Evolutionary conservation across 2,888 invertebrate genomes (phyloP).

Genomic region (Abscondita cerata): DNA sequence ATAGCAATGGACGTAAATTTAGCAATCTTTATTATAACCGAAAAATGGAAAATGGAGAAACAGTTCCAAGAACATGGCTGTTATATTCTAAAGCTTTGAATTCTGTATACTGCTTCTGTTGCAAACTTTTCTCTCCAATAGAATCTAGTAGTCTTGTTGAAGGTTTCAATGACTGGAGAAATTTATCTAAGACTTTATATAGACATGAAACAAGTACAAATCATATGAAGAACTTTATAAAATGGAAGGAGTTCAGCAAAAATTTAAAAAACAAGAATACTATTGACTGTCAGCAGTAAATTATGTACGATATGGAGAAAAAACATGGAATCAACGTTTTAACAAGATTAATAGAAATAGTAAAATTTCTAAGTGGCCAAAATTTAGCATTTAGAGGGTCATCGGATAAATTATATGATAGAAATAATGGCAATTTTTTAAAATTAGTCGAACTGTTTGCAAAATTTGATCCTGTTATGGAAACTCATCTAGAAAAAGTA

Average conservation of each 20-base stretch:
- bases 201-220: constrained; percentile 22
- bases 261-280: constrained; percentile 25
- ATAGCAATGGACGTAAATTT: too few species aligned
- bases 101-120: too few species aligned
- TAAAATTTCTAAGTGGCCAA: constrained; percentile 30
- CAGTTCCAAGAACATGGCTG: too few species aligned
- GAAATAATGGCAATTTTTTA: constrained; percentile 28
- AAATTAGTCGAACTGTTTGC: constrained; percentile 34
- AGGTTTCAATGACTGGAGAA: too few species aligned
- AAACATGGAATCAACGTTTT: constrained; percentile 32
- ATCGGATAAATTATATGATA: constrained; percentile 31
- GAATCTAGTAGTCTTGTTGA: too few species aligned
- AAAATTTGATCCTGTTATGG: constrained; percentile 35
- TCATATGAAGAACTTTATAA: constrained; percentile 25
- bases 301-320: constrained; percentile 24
- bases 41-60: too few species aligned
- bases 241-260: constrained; percentile 19
- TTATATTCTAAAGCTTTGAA: too few species aligned
- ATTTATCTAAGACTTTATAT: too few species aligned
- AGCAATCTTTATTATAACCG: too few species aligned
- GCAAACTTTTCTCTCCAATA: too few species aligned
- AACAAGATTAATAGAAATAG: constrained; percentile 30
- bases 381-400: constrained; percentile 32
- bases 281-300: constrained; percentile 24
- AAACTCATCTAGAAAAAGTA: constrained; percentile 29